phyloP scores from a whole-genome alignment of 2,797 vertebrate genomes.

The Periparus ater region DNA sequence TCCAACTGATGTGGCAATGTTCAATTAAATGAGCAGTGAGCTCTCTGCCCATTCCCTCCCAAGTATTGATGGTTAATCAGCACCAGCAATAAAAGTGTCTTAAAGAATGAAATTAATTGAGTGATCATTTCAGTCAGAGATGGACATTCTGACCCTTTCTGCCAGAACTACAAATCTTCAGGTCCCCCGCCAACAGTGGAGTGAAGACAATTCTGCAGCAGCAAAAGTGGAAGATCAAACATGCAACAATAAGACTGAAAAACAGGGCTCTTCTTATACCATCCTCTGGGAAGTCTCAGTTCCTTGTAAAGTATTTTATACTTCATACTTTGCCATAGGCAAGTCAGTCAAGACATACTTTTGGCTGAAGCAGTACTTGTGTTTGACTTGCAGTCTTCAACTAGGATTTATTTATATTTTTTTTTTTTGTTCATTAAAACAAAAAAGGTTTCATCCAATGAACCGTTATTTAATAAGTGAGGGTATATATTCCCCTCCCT shows the following conservation, averaged over 20 bases:
- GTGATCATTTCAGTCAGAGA: neutral
- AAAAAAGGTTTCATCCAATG: neutral
- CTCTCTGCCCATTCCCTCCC: neutral
- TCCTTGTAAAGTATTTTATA: neutral
- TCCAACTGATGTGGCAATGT: neutral
- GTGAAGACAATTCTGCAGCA: neutral
- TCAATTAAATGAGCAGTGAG: neutral
- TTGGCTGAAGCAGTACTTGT: neutral
- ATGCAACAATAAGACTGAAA: neutral
- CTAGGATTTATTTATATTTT: no score
- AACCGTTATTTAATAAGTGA: neutral
- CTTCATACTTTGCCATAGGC: neutral
- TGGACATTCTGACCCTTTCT: neutral
- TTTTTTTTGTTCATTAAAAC: neutral
- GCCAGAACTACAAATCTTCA: neutral
- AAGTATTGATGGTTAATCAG: neutral
- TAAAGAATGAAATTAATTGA: neutral
- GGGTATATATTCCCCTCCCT: rapidly evolving
- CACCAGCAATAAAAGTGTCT: neutral
- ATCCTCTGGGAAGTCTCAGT: neutral
- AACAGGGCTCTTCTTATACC: neutral
- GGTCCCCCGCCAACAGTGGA: neutral
- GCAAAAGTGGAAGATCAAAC: neutral
- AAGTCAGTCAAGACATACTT: neutral
- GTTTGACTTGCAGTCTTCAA: neutral